Percentiles rank a stretch among this genome's conserved stretches.
Evolutionary conservation across 2,113 vertebrate species (phyloP).

Genomic region (Phycodurus eques): DNA sequence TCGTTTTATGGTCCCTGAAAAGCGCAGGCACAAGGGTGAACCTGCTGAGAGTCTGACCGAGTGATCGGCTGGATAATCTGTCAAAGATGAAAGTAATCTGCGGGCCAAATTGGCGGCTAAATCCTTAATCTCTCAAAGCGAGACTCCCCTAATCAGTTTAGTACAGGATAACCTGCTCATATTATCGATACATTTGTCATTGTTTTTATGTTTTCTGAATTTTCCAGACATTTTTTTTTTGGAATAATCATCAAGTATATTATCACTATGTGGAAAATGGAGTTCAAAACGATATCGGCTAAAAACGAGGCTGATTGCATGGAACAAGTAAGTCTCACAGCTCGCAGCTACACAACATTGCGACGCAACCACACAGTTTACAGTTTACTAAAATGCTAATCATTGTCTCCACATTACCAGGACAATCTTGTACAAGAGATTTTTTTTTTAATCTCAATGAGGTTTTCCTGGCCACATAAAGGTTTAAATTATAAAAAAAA

Average conservation of each 20-base stretch:
- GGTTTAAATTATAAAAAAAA: no score
- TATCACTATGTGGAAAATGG: not conserved
- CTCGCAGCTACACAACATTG: no score
- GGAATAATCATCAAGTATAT: not conserved
- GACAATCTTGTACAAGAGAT: no score
- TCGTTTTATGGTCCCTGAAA: constrained; percentile 8
- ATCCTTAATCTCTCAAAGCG: constrained; percentile 51
- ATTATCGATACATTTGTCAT: constrained; percentile 38
- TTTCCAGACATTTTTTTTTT: not conserved
- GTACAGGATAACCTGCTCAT: constrained; percentile 44
- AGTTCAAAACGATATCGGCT: not conserved
- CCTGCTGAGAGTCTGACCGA: constrained; percentile 3
- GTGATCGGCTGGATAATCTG: constrained; percentile 32
- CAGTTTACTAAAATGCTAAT: no score
- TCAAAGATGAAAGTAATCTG: constrained; percentile 62
- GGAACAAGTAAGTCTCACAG: no score
- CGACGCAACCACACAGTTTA: no score
- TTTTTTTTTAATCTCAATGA: no score
- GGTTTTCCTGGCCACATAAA: no score
- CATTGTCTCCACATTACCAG: no score
- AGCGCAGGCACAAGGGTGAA: constrained; percentile 12
- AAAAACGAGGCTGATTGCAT: not conserved
- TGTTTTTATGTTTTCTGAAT: constrained; percentile 24
- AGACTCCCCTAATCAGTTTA: constrained; percentile 8
- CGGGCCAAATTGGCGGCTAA: constrained; percentile 46